A percentile compares a stretch with the other conserved stretches of the same genome.
Evolutionary conservation across 2,113 vertebrate species (phyloP).

Genomic region (Lasiurus cinereus): DNA sequence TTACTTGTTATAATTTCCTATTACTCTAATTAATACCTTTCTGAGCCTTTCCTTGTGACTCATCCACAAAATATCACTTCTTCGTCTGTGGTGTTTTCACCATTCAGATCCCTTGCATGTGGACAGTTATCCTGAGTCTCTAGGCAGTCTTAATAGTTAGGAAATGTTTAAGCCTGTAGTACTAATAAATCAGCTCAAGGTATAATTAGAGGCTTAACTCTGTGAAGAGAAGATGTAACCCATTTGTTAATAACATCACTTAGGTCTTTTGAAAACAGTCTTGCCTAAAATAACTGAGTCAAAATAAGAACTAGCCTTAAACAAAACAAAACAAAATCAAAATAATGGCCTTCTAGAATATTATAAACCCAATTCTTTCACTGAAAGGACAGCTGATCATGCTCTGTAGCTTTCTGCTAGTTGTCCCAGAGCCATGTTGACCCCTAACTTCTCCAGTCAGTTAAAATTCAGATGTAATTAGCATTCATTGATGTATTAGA

Average conservation of each 20-base stretch:
- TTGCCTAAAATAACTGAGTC: conserved; percentile 75
- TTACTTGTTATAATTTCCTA: conserved; percentile 84
- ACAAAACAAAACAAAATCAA: conserved; percentile 71
- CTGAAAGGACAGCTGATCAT: conserved; percentile 36
- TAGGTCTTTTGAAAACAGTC: conserved; percentile 78
- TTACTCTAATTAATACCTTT: conserved; percentile 83
- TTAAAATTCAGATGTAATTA: conserved; percentile 49
- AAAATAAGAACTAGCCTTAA: conserved; percentile 75
- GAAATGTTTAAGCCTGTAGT: conserved; percentile 83
- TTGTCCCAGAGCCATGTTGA: conserved; percentile 39
- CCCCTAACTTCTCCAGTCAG: background rate
- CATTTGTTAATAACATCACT: conserved; percentile 83
- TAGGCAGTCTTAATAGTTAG: conserved; percentile 78
- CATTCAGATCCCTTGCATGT: conserved; percentile 63
- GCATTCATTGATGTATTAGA: background rate
- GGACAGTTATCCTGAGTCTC: conserved; percentile 76
- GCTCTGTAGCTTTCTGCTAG: conserved; percentile 7
- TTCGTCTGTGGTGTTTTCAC: conserved; percentile 54
- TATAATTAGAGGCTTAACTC: conserved; percentile 83
- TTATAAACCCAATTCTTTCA: conserved; percentile 35
- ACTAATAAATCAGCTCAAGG: conserved; percentile 79
- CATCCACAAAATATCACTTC: conserved; percentile 68
- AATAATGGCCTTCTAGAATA: conserved; percentile 69
- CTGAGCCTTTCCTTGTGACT: conserved; percentile 76
- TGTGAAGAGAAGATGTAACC: conserved; percentile 75